These are phyloP conservation scores for Acestrorhynchus altus DNA, from an alignment of 2,797 vertebrate genomes.

Conservation along the genomic window DNA sequence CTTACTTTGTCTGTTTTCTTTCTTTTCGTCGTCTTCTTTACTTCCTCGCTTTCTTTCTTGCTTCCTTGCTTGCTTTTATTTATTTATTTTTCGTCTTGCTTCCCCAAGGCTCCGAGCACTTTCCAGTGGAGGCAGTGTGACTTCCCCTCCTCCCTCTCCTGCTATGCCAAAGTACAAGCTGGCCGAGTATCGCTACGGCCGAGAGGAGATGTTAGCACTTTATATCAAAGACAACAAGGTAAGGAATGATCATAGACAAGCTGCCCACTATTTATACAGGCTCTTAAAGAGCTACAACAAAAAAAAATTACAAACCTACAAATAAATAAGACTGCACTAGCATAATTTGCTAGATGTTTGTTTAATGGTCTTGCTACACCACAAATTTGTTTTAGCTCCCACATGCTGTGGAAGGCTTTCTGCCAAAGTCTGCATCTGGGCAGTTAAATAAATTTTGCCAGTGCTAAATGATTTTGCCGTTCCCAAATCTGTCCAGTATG, in stretches of 20 bases:
- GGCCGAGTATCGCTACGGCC: slow-evolving; percentile 93
- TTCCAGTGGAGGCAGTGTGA: slow-evolving; percentile 90
- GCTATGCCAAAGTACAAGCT: slow-evolving; percentile 98
- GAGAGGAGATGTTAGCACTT: slow-evolving; percentile 97
- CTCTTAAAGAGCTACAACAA: no score
- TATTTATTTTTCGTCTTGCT: not conserved
- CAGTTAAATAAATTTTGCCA: not conserved
- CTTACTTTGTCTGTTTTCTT: not conserved
- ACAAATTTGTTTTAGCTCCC: not conserved
- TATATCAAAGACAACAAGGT: slow-evolving; percentile 96
- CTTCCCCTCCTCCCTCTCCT: slow-evolving; percentile 92
- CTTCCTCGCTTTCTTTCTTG: no score
- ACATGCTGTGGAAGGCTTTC: not conserved
- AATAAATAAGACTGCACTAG: no score
- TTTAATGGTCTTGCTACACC: not conserved
- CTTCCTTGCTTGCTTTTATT: slow-evolving; percentile 22
- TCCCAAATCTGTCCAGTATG: not conserved
- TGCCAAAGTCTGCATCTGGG: not conserved
- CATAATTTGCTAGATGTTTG: not conserved
- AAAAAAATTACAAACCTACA: no score
- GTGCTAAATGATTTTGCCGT: not conserved
- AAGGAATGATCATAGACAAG: slow-evolving; percentile 4
- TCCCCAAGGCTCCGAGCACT: slow-evolving; percentile 88
- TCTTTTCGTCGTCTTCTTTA: no score
- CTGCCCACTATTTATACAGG: not conserved